Conservation (phyloP, 2,797 vertebrate genomes). For the Cryptoprocta ferox region DNA sequence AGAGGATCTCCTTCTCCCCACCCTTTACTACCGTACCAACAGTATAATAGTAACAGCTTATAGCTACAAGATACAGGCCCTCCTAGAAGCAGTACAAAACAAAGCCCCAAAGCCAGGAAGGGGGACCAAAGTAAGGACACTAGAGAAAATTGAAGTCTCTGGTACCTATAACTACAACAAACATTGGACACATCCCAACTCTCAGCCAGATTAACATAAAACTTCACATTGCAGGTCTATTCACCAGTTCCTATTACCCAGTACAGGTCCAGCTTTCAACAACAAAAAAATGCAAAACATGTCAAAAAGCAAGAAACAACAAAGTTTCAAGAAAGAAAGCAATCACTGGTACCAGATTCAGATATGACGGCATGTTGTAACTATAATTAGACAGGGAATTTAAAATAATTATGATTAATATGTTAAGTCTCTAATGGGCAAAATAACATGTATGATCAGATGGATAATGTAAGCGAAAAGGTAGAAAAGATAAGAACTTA, state of each 20-base stretch:
- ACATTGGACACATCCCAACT: background rate
- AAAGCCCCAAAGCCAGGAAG: background rate
- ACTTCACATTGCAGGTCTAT: background rate
- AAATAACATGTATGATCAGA: background rate
- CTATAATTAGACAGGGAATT: background rate
- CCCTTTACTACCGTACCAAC: background rate
- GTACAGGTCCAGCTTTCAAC: background rate
- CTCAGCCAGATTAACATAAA: background rate
- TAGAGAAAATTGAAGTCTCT: background rate
- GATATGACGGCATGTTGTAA: background rate
- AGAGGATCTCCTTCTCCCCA: background rate
- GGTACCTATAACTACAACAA: background rate
- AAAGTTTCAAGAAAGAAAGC: background rate
- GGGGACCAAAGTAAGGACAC: background rate
- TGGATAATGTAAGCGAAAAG: background rate
- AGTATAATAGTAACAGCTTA: background rate
- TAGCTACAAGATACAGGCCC: background rate
- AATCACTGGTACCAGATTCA: background rate
- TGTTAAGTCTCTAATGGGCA: background rate
- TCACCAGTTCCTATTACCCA: background rate
- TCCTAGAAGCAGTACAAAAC: background rate
- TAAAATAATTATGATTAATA: background rate
- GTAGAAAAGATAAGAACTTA: background rate
- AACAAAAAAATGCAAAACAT: background rate
- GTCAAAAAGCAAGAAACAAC: background rate